Evolutionary conservation across 2,888 invertebrate species (phyloP).

Genomic region (Arenicola marina): DNA sequence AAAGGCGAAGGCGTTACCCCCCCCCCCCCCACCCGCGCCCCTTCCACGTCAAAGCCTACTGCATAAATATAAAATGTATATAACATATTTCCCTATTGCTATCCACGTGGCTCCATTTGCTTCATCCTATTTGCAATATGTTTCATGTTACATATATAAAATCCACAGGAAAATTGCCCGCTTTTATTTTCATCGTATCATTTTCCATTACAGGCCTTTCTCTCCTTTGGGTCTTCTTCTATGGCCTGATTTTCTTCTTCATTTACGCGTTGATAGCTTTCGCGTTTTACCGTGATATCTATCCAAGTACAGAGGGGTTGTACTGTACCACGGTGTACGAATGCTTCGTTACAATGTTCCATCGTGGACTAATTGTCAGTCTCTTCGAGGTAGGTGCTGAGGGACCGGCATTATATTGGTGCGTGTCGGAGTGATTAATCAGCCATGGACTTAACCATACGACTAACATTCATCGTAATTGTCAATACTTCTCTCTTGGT

Average conservation of each 20-base stretch:
- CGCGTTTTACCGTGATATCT: constrained; percentile 45
- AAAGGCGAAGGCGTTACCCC: too few species aligned
- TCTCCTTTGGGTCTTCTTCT: constrained; percentile 50
- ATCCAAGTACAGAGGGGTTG: constrained; percentile 33
- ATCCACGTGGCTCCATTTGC: too few species aligned
- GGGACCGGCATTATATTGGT: background rate
- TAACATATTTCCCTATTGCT: too few species aligned
- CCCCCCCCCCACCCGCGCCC: too few species aligned
- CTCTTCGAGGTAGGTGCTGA: constrained; percentile 41
- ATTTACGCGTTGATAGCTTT: constrained; percentile 53
- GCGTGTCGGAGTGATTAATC: too few species aligned
- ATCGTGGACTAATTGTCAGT: constrained; percentile 50
- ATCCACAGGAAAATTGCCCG: too few species aligned
- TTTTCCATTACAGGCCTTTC: constrained; percentile 55
- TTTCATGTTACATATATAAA: too few species aligned
- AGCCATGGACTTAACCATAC: background rate
- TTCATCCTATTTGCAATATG: too few species aligned
- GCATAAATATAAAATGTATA: too few species aligned
- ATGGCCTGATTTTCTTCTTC: constrained; percentile 50
- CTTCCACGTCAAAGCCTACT: too few species aligned
- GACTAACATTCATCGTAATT: background rate
- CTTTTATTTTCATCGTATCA: too few species aligned
- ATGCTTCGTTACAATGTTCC: constrained; percentile 52
- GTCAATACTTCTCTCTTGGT: too few species aligned
- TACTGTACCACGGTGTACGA: constrained; percentile 51